Evolutionary conservation across 2,113 vertebrate species (phyloP).

Genomic region (Sapayoa aenigma): DNA sequence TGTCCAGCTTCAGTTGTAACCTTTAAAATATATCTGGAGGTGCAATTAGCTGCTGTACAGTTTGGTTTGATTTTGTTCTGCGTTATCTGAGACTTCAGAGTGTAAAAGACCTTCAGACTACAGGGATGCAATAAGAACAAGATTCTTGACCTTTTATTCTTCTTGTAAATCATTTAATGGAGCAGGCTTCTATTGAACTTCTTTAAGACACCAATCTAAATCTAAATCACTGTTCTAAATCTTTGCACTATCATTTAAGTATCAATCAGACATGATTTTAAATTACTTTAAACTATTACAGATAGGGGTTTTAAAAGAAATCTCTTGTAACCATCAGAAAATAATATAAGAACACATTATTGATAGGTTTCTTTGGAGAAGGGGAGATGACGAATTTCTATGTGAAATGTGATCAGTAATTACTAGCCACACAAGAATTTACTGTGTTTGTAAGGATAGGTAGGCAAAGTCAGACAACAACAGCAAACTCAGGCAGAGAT

Average conservation of each 20-base stretch:
- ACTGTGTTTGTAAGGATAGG: background rate
- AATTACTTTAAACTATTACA: background rate
- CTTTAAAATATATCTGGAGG: slow-evolving; percentile 49
- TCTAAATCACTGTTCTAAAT: background rate
- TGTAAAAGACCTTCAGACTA: slow-evolving; percentile 13
- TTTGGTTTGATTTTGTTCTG: background rate
- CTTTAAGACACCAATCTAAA: background rate
- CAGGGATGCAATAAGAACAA: background rate
- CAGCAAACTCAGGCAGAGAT: background rate
- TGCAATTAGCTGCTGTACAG: slow-evolving; percentile 25
- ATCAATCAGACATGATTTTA: background rate
- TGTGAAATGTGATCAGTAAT: background rate
- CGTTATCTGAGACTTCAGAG: background rate
- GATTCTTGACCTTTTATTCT: slow-evolving; percentile 45
- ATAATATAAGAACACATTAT: background rate
- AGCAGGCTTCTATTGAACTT: background rate
- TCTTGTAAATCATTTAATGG: background rate
- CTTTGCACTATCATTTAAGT: background rate
- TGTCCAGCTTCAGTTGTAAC: slow-evolving; percentile 29
- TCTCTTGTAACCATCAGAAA: background rate
- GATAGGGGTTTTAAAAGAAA: background rate
- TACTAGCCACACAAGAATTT: background rate
- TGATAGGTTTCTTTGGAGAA: background rate
- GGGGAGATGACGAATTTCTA: background rate
- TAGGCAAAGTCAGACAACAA: background rate